These are phyloP conservation scores for Archaeoteleia sp. DNA, from an alignment of 2,888 invertebrate species.

Conservation along the genomic window DNA sequence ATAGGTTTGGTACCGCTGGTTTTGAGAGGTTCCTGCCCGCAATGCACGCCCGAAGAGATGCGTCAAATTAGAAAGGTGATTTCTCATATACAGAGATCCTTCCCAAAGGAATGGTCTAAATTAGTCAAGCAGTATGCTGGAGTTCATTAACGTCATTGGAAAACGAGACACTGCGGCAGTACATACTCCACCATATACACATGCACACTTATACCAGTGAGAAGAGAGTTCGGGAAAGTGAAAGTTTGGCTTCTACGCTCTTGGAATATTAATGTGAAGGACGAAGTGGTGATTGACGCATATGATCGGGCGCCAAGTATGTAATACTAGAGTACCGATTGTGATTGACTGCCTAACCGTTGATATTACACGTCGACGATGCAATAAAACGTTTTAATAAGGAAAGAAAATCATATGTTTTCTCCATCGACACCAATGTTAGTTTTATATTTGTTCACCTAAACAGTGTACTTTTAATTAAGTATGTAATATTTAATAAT, in stretches of 20 bases:
- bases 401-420: background rate
- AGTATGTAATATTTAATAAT: too few relatives aligned
- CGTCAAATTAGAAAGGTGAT: slow-evolving; percentile 85
- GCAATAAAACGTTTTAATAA: background rate
- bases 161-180: slow-evolving; percentile 22
- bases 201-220: background rate
- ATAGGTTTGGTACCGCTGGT: slow-evolving; percentile 85
- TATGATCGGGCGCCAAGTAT: slow-evolving; percentile 1
- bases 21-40: slow-evolving; percentile 83
- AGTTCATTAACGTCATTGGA: slow-evolving; percentile 41
- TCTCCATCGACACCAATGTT: too few relatives aligned
- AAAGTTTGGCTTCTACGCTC: slow-evolving; percentile 14
- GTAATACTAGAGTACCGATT: slow-evolving; percentile 7
- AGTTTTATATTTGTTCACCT: background rate
- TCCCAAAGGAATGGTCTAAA: slow-evolving; percentile 86
- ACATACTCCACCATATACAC: slow-evolving; percentile 2
- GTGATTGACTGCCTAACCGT: slow-evolving; percentile 3
- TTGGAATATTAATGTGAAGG: slow-evolving; percentile 16
- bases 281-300: slow-evolving; percentile 5
- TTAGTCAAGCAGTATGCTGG: slow-evolving; percentile 83
- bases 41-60: slow-evolving; percentile 82
- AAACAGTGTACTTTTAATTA: too few relatives aligned
- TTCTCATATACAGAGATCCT: slow-evolving; percentile 84
- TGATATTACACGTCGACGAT: background rate
- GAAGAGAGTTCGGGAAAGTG: slow-evolving; percentile 13